Base-by-base conservation (phyloP, 1,140 invertebrate species). In the Heliothis subflexa region DNA sequence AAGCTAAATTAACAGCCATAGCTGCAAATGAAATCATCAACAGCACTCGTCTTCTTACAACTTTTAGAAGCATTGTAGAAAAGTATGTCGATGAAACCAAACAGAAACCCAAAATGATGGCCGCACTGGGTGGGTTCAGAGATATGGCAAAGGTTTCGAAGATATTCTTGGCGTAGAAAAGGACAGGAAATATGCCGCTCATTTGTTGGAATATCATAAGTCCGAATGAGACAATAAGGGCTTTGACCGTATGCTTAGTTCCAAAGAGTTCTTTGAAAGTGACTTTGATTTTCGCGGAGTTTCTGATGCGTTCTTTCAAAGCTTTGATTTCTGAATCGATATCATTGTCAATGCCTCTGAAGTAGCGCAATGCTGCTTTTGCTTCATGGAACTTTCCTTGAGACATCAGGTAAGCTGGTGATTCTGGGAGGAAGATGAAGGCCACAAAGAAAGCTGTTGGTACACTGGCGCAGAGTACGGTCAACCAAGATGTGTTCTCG, bases 201-300 rank as follows among this genome's bases (percentile, higher is more conserved):
- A 98, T 92, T 86, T 98, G 97, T 86, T 98, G 97, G 80, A 98
- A 97, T 33, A 97, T 94, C 97, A 98, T 98, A 0, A 98, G 94
- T 83, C 93, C 92, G 59, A 96, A 95, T 52, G 95, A 94, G 16
- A 96, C 95, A 5, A 95, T 79, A 2, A 95, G 82, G 14, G 95
- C 95, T 87, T 95, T 96, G 28, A 94, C 86, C 3, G 95, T 96
- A 16, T 95, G 93, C 78, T 83, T 93, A n/a, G 90, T 92, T 14
- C 86, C 80, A 55, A 91, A 91, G 3, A 96, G 80, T 64, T 95
- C 90, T 57, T 90, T 93, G 77, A 95, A 93, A 3, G 89, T 92
- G 0, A 92, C 89, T 84, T 88, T 90, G 68, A 91, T 89, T 47
- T 90, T 93, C 7, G 85, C 90, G 18, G 85, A 90, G 74, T 93